phyloP scores from a whole-genome alignment of 2,797 vertebrate genomes.

The Pseudotriccus pelzelni region DNA sequence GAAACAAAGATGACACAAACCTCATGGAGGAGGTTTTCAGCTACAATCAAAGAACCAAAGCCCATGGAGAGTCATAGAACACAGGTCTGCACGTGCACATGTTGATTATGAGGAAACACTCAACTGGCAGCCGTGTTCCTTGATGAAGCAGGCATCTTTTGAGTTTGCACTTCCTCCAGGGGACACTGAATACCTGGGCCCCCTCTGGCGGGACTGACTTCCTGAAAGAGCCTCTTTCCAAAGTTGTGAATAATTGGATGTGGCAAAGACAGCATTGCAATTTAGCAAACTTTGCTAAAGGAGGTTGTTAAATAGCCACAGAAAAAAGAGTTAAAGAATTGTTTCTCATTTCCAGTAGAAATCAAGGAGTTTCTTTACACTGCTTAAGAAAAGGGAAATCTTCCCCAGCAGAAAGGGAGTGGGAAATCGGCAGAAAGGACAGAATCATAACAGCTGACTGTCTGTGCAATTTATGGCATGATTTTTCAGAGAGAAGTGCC shows the following conservation, averaged over 20 bases:
- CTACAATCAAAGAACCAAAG: not conserved
- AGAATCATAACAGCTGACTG: constrained; percentile 14
- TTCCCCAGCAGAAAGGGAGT: not conserved
- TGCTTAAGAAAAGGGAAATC: not conserved
- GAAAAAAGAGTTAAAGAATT: not conserved
- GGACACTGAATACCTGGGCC: accelerated
- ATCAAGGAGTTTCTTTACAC: not conserved
- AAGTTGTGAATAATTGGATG: not conserved
- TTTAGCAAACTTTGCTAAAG: not conserved
- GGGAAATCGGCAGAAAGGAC: not conserved
- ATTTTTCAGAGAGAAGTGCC: constrained; percentile 33
- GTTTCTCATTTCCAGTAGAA: not conserved
- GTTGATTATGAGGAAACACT: not conserved
- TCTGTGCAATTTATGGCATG: not conserved
- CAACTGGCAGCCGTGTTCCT: not conserved
- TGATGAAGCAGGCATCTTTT: not conserved
- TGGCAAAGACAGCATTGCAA: not conserved
- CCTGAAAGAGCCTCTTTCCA: not conserved
- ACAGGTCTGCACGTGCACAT: not conserved
- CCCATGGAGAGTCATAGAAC: not conserved
- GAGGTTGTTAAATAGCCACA: not conserved
- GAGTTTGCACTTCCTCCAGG: not conserved
- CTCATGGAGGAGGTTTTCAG: not conserved
- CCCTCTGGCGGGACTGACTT: not conserved
- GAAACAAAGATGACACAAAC: not conserved